Evolutionary conservation across 2,888 invertebrate species (phyloP).

Genomic region (Lasiommata megera): DNA sequence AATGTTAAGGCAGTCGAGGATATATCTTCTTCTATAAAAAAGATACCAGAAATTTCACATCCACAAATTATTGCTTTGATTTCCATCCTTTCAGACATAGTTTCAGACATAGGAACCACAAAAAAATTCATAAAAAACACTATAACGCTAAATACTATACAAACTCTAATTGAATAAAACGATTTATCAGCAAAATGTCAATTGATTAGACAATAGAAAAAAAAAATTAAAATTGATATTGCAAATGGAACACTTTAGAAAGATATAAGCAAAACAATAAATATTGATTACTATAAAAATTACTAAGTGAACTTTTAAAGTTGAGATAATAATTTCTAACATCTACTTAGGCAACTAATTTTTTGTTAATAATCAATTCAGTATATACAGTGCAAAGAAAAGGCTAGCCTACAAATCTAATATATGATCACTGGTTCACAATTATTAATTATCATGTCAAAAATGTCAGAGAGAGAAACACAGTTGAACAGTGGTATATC

Average conservation of each 20-base stretch:
- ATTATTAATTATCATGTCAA: constrained; percentile 19
- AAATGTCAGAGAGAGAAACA: constrained; percentile 15
- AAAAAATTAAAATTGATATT: background rate
- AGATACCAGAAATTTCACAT: constrained; percentile 59
- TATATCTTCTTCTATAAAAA: constrained; percentile 47
- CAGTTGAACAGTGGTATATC: background rate
- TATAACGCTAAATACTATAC: constrained; percentile 13
- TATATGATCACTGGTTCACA: constrained; percentile 58
- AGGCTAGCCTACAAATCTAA: constrained; percentile 43
- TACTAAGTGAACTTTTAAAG: constrained; percentile 33
- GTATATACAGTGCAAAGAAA: constrained; percentile 68
- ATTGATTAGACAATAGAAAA: background rate
- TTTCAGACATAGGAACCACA: constrained; percentile 59
- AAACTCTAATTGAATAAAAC: constrained; percentile 12
- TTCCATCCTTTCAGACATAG: constrained; percentile 50
- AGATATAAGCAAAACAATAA: constrained; percentile 10
- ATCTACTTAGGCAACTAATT: constrained; percentile 58
- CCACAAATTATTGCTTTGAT: constrained; percentile 74
- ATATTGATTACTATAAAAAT: constrained; percentile 5
- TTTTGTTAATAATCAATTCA: constrained; percentile 46
- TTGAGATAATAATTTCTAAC: constrained; percentile 67
- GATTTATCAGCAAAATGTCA: background rate
- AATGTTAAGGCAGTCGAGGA: constrained; percentile 51
- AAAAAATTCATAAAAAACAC: constrained; percentile 37
- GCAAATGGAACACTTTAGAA: background rate